phyloP scores from a whole-genome alignment of 1,140 invertebrate species.

The Wiebesia pumilae region DNA sequence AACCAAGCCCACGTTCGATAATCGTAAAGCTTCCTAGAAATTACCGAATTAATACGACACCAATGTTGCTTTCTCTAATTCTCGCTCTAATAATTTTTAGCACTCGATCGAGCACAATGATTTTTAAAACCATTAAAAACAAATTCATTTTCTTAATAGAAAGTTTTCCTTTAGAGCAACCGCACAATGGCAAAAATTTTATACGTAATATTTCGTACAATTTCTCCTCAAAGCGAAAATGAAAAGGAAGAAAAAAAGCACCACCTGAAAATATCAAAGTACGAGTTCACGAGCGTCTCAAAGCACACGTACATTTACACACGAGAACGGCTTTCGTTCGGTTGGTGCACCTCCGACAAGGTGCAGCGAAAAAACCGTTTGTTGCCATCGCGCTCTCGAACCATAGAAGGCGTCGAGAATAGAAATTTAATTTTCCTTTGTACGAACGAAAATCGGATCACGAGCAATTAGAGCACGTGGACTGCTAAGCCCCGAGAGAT shows the following conservation, averaged over 20 bases:
- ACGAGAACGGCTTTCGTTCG: no score
- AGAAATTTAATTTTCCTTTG: conserved; percentile 12
- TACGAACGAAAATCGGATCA: conserved; percentile 26
- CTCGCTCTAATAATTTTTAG: background rate
- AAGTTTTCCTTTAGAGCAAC: background rate
- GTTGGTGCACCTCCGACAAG: no score
- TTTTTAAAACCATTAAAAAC: background rate
- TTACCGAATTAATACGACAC: background rate
- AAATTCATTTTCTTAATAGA: background rate
- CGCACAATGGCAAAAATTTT: background rate
- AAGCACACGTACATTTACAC: no score
- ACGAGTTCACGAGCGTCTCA: no score
- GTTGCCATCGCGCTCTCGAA: background rate
- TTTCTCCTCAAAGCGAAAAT: background rate
- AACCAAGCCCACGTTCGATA: background rate
- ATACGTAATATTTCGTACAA: background rate
- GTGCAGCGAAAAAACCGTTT: background rate
- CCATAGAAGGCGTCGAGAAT: background rate
- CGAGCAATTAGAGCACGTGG: conserved; percentile 31
- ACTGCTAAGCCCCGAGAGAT: background rate
- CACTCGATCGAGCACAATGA: background rate
- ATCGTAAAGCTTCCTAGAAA: background rate
- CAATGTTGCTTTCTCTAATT: background rate
- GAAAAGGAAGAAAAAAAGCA: background rate
- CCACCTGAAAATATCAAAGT: background rate